Conservation (phyloP, 2,113 vertebrate genomes). For the Leptobrachium leishanense region DNA sequence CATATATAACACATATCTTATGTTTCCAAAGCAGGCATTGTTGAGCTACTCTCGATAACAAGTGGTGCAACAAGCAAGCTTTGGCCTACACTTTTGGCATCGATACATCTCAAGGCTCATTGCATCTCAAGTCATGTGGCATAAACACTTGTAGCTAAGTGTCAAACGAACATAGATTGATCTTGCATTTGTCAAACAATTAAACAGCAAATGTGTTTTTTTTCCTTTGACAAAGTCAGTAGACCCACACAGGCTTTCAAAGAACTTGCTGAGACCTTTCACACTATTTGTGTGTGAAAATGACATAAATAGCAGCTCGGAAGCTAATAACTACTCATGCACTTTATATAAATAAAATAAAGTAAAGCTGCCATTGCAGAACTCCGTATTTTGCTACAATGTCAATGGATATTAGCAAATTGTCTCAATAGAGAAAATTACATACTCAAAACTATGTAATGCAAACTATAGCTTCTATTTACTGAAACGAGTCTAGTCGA, state of each 20-base stretch:
- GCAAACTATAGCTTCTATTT: no score
- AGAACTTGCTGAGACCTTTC: not conserved
- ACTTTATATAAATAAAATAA: not conserved
- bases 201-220: constrained; percentile 25
- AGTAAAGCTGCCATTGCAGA: not conserved
- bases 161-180: constrained; percentile 40
- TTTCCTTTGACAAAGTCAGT: constrained; percentile 2
- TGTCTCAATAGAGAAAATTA: no score
- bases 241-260: not conserved
- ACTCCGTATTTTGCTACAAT: no score
- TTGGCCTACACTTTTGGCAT: constrained; percentile 19
- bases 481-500: no score
- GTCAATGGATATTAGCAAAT: no score
- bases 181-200: constrained; percentile 27
- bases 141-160: constrained; percentile 43
- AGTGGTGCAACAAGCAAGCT: not conserved
- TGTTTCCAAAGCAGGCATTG: constrained; percentile 24
- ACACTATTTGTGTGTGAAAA: not conserved
- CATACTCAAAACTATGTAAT: no score
- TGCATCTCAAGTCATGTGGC: constrained; percentile 37
- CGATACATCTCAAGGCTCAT: constrained; percentile 42
- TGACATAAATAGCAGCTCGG: not conserved
- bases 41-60: not conserved
- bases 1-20: not conserved
- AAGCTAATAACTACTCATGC: not conserved